These are phyloP conservation scores for Lepidotrigona ventralis DNA, from an alignment of 1,140 invertebrate species.

Conservation along the genomic window DNA sequence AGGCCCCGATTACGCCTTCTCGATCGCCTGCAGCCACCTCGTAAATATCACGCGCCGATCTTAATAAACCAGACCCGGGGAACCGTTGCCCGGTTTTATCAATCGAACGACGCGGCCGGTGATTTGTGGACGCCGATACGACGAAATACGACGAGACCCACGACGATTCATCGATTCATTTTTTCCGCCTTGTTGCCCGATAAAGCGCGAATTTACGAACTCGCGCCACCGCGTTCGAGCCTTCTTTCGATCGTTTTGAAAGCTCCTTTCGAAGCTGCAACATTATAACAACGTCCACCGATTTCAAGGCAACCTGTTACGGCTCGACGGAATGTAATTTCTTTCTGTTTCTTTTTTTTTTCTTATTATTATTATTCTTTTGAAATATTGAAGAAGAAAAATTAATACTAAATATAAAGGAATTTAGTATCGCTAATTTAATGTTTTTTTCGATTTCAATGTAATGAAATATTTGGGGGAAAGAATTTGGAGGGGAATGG, in stretches of 20 bases:
- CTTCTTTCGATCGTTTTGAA: background rate
- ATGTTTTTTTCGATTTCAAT: too few relatives aligned
- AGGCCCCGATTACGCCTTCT: slow-evolving; percentile 36
- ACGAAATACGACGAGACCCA: slow-evolving; percentile 28
- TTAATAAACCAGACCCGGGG: slow-evolving; percentile 31
- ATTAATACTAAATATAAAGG: too few relatives aligned
- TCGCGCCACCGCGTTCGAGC: background rate
- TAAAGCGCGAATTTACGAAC: slow-evolving; percentile 55
- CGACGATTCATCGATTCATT: slow-evolving; percentile 53
- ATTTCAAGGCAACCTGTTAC: background rate
- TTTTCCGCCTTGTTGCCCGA: slow-evolving; percentile 49
- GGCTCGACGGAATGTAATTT: too few relatives aligned
- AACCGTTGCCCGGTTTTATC: slow-evolving; percentile 34
- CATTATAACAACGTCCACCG: background rate
- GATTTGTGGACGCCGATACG: slow-evolving; percentile 58
- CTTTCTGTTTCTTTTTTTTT: too few relatives aligned
- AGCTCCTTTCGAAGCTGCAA: background rate
- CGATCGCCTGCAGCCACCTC: slow-evolving; percentile 10
- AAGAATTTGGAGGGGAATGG: too few relatives aligned
- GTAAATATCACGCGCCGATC: slow-evolving; percentile 31
- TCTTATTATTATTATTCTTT: too few relatives aligned
- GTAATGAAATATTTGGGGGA: too few relatives aligned
- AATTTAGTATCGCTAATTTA: too few relatives aligned
- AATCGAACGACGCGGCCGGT: slow-evolving; percentile 28
- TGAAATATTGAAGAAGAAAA: too few relatives aligned